These are phyloP conservation scores for Struthio camelus DNA, from an alignment of 2,113 vertebrate genomes.

Conservation along the genomic window DNA sequence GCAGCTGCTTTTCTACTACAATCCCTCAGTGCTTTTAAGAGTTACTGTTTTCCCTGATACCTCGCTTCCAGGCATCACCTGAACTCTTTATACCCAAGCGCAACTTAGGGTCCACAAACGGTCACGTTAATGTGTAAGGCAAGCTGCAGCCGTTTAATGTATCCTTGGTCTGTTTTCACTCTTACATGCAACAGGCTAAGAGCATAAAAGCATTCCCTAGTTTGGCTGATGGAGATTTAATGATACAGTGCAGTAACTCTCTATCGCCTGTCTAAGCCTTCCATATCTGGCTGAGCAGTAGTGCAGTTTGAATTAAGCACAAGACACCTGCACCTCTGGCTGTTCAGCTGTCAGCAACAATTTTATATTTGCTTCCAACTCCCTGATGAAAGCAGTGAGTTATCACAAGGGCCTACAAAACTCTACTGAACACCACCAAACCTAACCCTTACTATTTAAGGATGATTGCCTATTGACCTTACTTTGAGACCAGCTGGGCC, in stretches of 20 bases:
- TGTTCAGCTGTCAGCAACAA: background rate
- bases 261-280: background rate
- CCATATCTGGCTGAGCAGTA: background rate
- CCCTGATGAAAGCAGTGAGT: background rate
- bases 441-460: background rate
- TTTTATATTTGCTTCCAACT: background rate
- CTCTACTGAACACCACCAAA: background rate
- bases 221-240: background rate
- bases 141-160: background rate
- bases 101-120: background rate
- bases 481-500: background rate
- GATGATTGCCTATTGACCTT: background rate
- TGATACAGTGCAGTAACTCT: background rate
- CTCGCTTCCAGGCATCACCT: background rate
- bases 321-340: background rate
- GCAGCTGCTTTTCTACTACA: background rate
- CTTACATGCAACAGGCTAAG: fast-evolving
- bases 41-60: background rate
- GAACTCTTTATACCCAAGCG: background rate
- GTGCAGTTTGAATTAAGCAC: background rate
- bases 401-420: background rate
- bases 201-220: background rate
- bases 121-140: fast-evolving
- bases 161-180: background rate
- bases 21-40: background rate